Evolutionary conservation across 2,113 vertebrate genomes (phyloP).

Genomic region (Alexandromys fortis): DNA sequence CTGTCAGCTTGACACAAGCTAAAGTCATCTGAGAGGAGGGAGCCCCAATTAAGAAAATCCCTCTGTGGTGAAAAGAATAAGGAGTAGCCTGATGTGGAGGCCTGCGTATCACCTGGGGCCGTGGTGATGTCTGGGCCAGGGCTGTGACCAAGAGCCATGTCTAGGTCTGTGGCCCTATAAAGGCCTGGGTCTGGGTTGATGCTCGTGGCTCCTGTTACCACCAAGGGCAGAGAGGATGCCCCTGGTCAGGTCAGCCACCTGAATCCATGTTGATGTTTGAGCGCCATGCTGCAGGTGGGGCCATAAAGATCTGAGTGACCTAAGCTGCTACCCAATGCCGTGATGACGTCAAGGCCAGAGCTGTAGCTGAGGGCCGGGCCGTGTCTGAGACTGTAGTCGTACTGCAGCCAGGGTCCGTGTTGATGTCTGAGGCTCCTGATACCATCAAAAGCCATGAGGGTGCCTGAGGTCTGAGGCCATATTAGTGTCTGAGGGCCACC

Average conservation of each 20-base stretch:
- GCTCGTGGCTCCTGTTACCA: background rate
- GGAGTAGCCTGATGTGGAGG: background rate
- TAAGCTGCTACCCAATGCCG: background rate
- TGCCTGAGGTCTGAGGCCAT: background rate
- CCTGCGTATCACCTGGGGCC: background rate
- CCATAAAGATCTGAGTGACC: background rate
- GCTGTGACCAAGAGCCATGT: background rate
- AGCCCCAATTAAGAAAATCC: background rate
- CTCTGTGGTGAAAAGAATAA: background rate
- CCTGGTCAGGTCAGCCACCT: background rate
- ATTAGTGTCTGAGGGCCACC: background rate
- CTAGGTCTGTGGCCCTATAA: background rate
- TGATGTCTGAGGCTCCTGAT: background rate
- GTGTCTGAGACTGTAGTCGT: background rate
- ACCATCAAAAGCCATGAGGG: background rate
- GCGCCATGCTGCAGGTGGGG: background rate
- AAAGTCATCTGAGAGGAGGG: background rate
- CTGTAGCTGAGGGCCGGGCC: background rate
- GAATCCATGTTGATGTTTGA: background rate
- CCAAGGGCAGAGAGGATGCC: background rate
- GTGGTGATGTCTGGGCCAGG: background rate
- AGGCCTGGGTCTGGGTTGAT: background rate
- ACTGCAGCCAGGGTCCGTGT: background rate
- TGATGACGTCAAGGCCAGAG: background rate
- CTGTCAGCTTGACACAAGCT: background rate